Base-by-base conservation (phyloP, 2,797 vertebrate species). In the Buphagus erythrorhynchus region DNA sequence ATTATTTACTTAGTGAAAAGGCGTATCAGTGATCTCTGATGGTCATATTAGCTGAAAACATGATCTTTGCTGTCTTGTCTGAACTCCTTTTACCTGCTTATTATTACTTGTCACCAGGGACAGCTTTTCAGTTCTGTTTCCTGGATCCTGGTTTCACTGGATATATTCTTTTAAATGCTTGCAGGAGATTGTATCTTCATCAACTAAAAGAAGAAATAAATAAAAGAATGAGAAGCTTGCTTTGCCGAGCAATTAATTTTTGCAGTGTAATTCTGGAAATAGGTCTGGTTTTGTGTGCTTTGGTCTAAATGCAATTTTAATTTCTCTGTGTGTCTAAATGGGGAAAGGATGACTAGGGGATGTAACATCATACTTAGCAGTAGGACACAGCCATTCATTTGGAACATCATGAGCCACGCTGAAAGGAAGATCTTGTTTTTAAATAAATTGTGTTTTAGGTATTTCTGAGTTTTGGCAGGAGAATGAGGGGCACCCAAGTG, bases 191-290 rank as follows among this genome's bases (percentile, higher is more conserved):
- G 24, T 35, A 59, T 35, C 55, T 46, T 72, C 45, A 13, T 58
- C 75, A 69, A 86, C 55, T 72, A 49, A 94, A 96, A 91, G 76
- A 40, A 75, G 24, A 90, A 96, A 96, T 78, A 91, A 84, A 85
- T 42, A 73, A 82, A 42, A 72, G 17, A 63, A 5, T 29, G 16
- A 93, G 61, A 92, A 81, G 9, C 38, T 96, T 93, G 65, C 65
- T 75, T 95, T 92, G 46, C 28, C 8, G 42, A 68, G 19, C 28
- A 69, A 69, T 78, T 85, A 86, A 84, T 63, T 86, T 91, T 91
- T 88, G 54, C 66, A 80, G 1, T 51, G 22, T 59, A 38, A 79
- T 85, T 96, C 82, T 89, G 54, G 63, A 73, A 71, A 62, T 72
- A 83, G 38, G 14, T 57, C 21, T 73, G n/a, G 4, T 10, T 88